These are phyloP conservation scores for Reticulitermes lucifugus DNA, from an alignment of 2,888 invertebrate genomes.

Conservation along the genomic window DNA sequence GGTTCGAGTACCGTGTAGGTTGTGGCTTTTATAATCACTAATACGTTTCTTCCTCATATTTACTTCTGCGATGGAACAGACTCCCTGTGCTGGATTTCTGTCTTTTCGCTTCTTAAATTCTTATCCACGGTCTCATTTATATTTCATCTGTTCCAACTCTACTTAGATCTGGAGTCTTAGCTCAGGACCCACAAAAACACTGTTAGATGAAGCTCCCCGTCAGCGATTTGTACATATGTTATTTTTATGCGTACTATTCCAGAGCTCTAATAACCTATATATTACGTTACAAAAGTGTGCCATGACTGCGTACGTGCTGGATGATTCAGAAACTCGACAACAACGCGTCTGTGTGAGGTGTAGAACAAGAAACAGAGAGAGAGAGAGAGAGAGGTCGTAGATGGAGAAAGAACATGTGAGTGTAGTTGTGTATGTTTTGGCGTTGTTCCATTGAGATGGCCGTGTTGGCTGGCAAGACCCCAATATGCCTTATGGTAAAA, in stretches of 20 bases:
- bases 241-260: neutral
- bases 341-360: conserved; percentile 3
- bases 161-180: too few relatives aligned
- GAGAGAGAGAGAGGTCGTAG: neutral
- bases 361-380: neutral
- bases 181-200: too few relatives aligned
- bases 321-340: conserved; percentile 2
- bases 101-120: too few relatives aligned
- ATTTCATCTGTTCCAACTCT: too few relatives aligned
- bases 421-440: conserved; percentile 27
- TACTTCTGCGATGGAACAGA: too few relatives aligned
- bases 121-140: too few relatives aligned
- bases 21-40: too few relatives aligned
- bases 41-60: too few relatives aligned
- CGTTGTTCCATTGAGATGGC: conserved; percentile 4
- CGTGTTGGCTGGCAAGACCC: conserved; percentile 15
- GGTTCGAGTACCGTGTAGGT: too few relatives aligned
- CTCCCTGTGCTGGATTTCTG: too few relatives aligned
- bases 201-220: too few relatives aligned
- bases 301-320: neutral
- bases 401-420: neutral
- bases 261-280: neutral
- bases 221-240: neutral
- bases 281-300: neutral
- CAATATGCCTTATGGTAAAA: conserved; percentile 21